Evolutionary conservation across 2,888 invertebrate species (phyloP), one percentile per base, ranked within the genome.

Genomic region (Idaea straminata): DNA sequence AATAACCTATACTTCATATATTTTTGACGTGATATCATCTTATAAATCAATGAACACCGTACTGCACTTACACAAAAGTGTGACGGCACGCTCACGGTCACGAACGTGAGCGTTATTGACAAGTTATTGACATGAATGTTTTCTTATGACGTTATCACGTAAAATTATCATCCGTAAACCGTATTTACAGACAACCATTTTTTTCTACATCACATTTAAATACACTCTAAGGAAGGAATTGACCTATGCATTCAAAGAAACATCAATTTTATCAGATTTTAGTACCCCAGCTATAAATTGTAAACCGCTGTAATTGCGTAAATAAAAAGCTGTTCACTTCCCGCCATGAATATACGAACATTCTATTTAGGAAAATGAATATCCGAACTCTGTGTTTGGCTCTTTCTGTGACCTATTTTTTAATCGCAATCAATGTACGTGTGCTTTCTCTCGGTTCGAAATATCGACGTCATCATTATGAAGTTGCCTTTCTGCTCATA

Each of bases 391-490:
- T 47, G 47, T 47, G 47, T 10, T 47, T 47, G 47, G 47, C 10
- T 47, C 47, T 47, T 47, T 47, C 47, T 47, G 47, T 47, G 47
- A 47, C 47, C 47, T 47, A 47, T 47, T 47, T 38, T 47, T 47
- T 25, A 25, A 47, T 47, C 7, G 47, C 47, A 47, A 47, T 47
- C 47, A 47, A 47, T 47, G 47, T 47, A 47, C 7, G 47, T 47
- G 47, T 10, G 47, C 47, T 47, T 47, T 13, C 47, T 47, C 47
- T 47, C 47, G 47, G 13, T 47, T 47, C 47, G 13, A 47, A 47
- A 13, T 47, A 13, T 47, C 47, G 47, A 10, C 47, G 47, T 47
- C 47, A 47, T 47, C 47, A 47, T 47, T 47, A 47, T 10, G 6
- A 47, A 47, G 47, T 47, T 7, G 13, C 47, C 47, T 47, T 47